Evolutionary conservation across 2,888 invertebrate genomes (phyloP), one percentile per base, ranked within the genome.

Genomic region (Auanema freiburgensis): DNA sequence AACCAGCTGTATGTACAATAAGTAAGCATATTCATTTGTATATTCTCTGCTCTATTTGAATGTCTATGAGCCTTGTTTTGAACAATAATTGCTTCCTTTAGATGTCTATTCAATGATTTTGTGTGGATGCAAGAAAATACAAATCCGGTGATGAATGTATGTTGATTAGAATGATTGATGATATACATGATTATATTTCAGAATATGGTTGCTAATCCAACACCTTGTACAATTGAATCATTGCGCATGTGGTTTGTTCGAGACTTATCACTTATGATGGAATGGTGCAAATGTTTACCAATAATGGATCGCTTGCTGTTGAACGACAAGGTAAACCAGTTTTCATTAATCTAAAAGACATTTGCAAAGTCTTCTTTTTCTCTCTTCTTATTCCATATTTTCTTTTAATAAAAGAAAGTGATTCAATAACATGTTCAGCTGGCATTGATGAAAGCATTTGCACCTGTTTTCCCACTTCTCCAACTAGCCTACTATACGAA

Each of bases 211-310:
- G n/a, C 41, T 11, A 18, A 56, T 41, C 66, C 72, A 4, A 57
- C 60, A 25, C 63, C 62, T n/a, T 74, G 74, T 56, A 59, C 72
- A 5, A 64, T 71, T 10, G 69, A 66, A 54, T 63, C 67, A 1
- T 52, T 77, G 50, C 66, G 77, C n/a, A 57, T 61, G 46, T 77
- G 77, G 77, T 75, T 77, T 60, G 73, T 74, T 1, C 57, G 74
- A 14, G 77, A 77, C 65, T 59, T 77, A 6, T 67, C 73, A 6
- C 65, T 77, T 18, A 77, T 77, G 77, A 65, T 77, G 57, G 77
- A 77, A 52, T 77, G 77, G 77, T 74, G 74, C 14, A 77, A 77
- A 51, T 66, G 69, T 25, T 53, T 77, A 8, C 73, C 72, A 12
- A 71, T 71, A 8, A 66, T 69, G 64, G 64, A 69, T 33, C 52